Evolutionary conservation across 2,113 vertebrate species (phyloP), one percentile per base, ranked within the genome.

Genomic region (Oryzias woworae): DNA sequence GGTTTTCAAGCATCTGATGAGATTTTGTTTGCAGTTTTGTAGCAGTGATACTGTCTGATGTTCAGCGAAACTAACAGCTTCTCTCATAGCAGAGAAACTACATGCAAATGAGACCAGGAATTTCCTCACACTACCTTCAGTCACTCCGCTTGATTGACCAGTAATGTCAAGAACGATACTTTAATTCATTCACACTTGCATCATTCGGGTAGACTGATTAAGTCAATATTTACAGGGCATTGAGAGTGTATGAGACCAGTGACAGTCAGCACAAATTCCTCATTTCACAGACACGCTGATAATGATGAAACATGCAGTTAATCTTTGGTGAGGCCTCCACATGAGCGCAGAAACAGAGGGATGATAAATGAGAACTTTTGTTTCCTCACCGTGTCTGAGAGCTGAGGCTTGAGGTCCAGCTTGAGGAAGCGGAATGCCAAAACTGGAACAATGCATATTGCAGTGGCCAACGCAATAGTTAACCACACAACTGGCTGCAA

Each of bases 341-440:
- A 8, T 4, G 42, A 46, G 57, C 18, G 3, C 17, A 26, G 36
- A 36, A 36, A 36, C 8, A 65, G 69, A 69, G 62, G 44, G 70
- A 53, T 60, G 4, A 4, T 16, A 20, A 31, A 14, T 53, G 16
- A 62, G 51, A 61, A 45, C 26, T 65, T 68, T 26, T 56, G 23
- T 77, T 67, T 75, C 78, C 94, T 93, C 79, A 98, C 96, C 82
- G 94, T 96, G 83, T 97, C 96, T 0, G 95, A 94, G 45, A 98
- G 94, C 49, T 95, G 92, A 0, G 96, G 96, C 62, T 92, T 96
- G 70, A 98, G 92, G 81, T 94, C 94, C 85, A 96, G 87, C 85
- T 95, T 96, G 72, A 98, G 95, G 88, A 98, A 98, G 28, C 96
- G 95, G 62, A 97, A 95, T 62, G 95, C 94, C 14, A 98, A 91